Evolutionary conservation across 2,888 invertebrate species (phyloP).

Genomic region (Myopa tessellatipennis): DNA sequence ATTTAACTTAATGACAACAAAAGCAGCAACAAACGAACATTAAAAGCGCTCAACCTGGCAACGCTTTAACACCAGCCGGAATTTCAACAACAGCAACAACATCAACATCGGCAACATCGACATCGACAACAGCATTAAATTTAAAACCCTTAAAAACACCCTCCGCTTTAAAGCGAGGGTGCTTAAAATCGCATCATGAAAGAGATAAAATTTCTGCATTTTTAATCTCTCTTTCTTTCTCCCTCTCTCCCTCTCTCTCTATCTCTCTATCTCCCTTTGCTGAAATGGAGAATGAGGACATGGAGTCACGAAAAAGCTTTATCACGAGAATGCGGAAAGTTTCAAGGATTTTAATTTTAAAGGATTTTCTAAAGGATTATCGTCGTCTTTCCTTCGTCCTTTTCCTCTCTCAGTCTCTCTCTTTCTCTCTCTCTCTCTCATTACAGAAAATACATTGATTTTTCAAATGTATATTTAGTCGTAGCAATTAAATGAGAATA

Average conservation of each 20-base stretch:
- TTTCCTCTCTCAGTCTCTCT: too few relatives aligned
- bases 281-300: too few relatives aligned
- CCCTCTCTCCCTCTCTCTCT: neutral
- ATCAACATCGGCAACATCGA: constrained; percentile 1
- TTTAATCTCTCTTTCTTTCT: neutral
- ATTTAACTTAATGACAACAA: constrained; percentile 37
- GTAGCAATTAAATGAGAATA: too few relatives aligned
- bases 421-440: too few relatives aligned
- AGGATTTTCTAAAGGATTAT: too few relatives aligned
- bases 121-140: neutral
- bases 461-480: too few relatives aligned
- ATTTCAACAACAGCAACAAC: neutral
- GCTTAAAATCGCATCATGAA: constrained; percentile 24
- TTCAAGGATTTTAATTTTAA: too few relatives aligned
- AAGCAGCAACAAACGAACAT: neutral
- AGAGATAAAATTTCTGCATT: neutral
- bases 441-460: too few relatives aligned
- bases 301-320: too few relatives aligned
- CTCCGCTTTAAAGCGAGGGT: constrained; percentile 7
- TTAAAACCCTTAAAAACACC: constrained; percentile 15
- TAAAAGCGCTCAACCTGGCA: constrained; percentile 18
- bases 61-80: constrained; percentile 3
- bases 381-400: too few relatives aligned
- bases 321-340: too few relatives aligned
- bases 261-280: too few relatives aligned